Conservation (phyloP, 2,113 vertebrate genomes). For the Hepsetus odoe region DNA sequence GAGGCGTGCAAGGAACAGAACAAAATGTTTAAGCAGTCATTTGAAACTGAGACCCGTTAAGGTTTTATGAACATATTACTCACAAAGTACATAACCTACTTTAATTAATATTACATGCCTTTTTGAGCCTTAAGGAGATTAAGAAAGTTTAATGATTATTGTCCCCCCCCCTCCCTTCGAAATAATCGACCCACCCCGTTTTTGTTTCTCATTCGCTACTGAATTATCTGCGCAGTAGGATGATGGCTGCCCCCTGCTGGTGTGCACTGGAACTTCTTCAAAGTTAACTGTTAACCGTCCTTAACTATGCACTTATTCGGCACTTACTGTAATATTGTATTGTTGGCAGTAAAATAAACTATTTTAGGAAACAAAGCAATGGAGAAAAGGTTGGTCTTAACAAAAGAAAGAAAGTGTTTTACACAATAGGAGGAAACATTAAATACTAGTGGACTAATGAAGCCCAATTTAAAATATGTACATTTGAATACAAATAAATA, state of each 20-base stretch:
- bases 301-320: too few relatives aligned
- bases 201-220: neutral
- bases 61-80: neutral
- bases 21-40: neutral
- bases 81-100: neutral
- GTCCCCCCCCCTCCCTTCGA: neutral
- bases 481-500: too few relatives aligned
- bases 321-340: too few relatives aligned
- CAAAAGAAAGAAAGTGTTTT: too few relatives aligned
- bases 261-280: neutral
- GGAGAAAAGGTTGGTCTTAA: too few relatives aligned
- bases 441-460: too few relatives aligned
- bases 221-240: too few relatives aligned
- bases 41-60: neutral
- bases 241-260: constrained; percentile 6
- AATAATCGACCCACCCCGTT: neutral
- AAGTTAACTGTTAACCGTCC: too few relatives aligned
- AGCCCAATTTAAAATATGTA: too few relatives aligned
- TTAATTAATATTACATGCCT: neutral
- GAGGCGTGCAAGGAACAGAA: neutral
- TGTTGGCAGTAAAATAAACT: too few relatives aligned
- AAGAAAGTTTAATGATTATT: neutral
- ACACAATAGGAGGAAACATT: too few relatives aligned
- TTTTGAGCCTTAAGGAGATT: neutral
- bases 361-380: too few relatives aligned